Base-by-base conservation (phyloP, 2,888 invertebrate species). In the Phytoseiulus persimilis region DNA sequence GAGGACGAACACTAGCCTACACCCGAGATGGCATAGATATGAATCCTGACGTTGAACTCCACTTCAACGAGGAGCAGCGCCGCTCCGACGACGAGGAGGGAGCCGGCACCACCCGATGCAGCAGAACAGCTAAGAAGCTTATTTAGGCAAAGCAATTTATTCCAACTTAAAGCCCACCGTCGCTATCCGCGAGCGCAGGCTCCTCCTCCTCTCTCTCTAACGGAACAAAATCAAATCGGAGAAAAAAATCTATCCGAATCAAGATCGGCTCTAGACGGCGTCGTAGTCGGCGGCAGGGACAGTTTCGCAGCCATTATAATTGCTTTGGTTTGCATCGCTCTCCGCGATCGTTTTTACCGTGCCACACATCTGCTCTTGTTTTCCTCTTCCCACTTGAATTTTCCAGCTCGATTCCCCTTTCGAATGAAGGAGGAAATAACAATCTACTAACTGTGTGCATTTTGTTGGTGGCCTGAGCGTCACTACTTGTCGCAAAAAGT, bases 91-190 rank as follows among this genome's bases (percentile, higher is more conserved):
- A 65, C 65, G 65, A 65, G 65, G 1, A 28, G 28, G 65, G 18
- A 65, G 18, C 39, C 39, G 39, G 39, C 39, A 39, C 65, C 65
- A 65, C 65, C 65, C 65, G 28, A 65, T 65, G 87, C 39, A 87
- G 45, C 87, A 23, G 87, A 87, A 45, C 87, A 87, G 87, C 87
- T 87, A 87, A 87, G 87, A 33, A 45, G 87, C 87, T 87, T 87
- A 39, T 87, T 45, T 39, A 87, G 45, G 87, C 87, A 87, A 87
- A 87, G 87, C 87, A 87, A 87, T 87, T 87, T 87, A 87, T 87
- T 87, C 87, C 33, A 87, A 87, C 87, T 87, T 87, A 87, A 87
- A 87, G 45, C 45, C 87, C 87, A n/a, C 87, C 65, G 65, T 65
- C 65, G 28, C 65, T 65, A 65, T 65, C 65, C 18, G 65, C 39